A percentile compares a stretch with the other conserved stretches of the same genome.
Conservation (phyloP, 1,140 invertebrate genomes). For the Formica exsecta region DNA sequence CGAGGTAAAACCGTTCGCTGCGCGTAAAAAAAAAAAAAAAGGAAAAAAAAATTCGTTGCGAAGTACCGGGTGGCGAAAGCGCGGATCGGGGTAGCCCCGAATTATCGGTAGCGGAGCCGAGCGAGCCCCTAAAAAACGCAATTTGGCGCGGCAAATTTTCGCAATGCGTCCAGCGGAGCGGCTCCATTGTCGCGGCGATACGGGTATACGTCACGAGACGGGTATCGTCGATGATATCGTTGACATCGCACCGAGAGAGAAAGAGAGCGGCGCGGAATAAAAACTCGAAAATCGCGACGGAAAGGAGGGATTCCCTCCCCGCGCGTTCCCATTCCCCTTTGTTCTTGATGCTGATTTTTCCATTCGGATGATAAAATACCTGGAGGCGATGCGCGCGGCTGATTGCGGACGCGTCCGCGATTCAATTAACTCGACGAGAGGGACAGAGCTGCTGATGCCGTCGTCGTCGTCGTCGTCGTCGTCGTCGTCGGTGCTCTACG, state of each 20-base stretch:
- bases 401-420: conserved; percentile 54
- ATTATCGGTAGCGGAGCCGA: conserved; percentile 54
- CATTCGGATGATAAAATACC: conserved; percentile 51
- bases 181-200: conserved; percentile 55
- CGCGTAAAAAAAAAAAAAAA: conserved; percentile 9
- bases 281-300: conserved; percentile 56
- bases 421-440: conserved; percentile 60
- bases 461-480: conserved; percentile 32
- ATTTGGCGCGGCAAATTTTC: conserved; percentile 60
- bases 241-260: not conserved
- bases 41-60: conserved; percentile 26
- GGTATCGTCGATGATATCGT: conserved; percentile 36
- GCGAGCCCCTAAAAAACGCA: conserved; percentile 57
- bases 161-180: conserved; percentile 51
- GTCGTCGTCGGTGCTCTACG: not conserved
- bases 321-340: not conserved
- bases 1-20: conserved; percentile 32
- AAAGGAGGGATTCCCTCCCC: conserved; percentile 2
- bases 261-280: conserved; percentile 18
- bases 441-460: conserved; percentile 1
- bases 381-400: conserved; percentile 51
- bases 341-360: conserved; percentile 59
- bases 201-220: conserved; percentile 31
- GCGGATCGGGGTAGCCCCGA: conserved; percentile 40
- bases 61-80: conserved; percentile 47